A percentile compares a stretch with the other conserved stretches of the same genome.
Conservation (phyloP, 2,888 invertebrate species). For the Melieria picta region DNA sequence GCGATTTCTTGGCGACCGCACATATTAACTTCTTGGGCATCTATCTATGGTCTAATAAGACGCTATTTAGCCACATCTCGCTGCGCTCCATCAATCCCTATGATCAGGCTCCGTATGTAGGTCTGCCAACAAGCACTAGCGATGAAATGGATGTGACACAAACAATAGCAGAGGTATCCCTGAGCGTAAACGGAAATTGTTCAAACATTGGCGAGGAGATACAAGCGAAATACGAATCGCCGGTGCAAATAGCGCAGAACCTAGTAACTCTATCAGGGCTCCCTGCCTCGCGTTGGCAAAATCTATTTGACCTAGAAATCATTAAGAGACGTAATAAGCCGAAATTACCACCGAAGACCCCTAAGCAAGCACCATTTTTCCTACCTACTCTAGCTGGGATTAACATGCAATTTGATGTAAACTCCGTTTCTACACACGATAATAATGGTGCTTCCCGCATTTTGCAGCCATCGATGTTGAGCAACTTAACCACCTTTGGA, state of each 20-base stretch:
- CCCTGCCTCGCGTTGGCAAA: slow-evolving; percentile 91
- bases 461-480: slow-evolving; percentile 70
- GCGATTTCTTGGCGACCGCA: slow-evolving; percentile 88
- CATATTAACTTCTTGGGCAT: slow-evolving; percentile 91
- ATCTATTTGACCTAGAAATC: slow-evolving; percentile 84
- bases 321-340: slow-evolving; percentile 92
- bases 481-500: slow-evolving; percentile 77
- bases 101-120: slow-evolving; percentile 68
- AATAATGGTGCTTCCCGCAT: slow-evolving; percentile 68
- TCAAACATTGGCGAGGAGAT: slow-evolving; percentile 54
- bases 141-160: slow-evolving; percentile 59
- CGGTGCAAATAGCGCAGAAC: slow-evolving; percentile 67
- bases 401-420: slow-evolving; percentile 82
- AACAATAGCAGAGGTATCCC: slow-evolving; percentile 58
- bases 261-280: slow-evolving; percentile 87
- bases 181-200: slow-evolving; percentile 54
- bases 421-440: slow-evolving; percentile 56
- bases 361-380: slow-evolving; percentile 95
- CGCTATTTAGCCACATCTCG: slow-evolving; percentile 83
- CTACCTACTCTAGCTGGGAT: slow-evolving; percentile 88
- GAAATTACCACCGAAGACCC: slow-evolving; percentile 80
- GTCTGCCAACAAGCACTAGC: slow-evolving; percentile 66
- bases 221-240: slow-evolving; percentile 60
- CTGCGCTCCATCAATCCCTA: slow-evolving; percentile 75
- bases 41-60: slow-evolving; percentile 93